These are phyloP conservation scores for Periphyllus acericola DNA, from an alignment of 2,888 invertebrate genomes.

Conservation along the genomic window DNA sequence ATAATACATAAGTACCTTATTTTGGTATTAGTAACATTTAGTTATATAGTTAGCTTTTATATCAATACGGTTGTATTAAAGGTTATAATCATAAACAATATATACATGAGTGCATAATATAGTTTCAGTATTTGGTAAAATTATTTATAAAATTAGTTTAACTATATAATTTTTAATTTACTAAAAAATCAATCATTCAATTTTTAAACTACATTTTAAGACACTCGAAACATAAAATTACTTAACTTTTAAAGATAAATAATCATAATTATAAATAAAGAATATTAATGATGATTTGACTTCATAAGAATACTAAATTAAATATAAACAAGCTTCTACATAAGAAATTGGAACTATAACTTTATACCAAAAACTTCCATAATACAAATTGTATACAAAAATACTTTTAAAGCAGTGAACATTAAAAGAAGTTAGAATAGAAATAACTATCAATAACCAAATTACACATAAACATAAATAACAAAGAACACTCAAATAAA, in stretches of 20 bases:
- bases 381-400: background rate
- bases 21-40: background rate
- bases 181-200: background rate
- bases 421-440: background rate
- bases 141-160: too few species aligned
- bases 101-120: too few species aligned
- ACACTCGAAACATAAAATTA: background rate
- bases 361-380: background rate
- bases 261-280: background rate
- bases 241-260: background rate
- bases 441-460: background rate
- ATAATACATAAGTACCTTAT: background rate
- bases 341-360: background rate
- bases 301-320: background rate
- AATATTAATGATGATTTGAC: background rate
- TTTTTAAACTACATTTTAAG: background rate
- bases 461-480: background rate
- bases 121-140: too few species aligned
- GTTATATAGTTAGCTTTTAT: background rate
- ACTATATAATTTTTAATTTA: too few species aligned
- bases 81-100: background rate
- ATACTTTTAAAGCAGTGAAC: background rate
- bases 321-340: background rate
- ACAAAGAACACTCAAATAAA: background rate
- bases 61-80: background rate